These are phyloP conservation scores for Pseudopipra pipra DNA, from an alignment of 2,113 vertebrate genomes.

Conservation along the genomic window DNA sequence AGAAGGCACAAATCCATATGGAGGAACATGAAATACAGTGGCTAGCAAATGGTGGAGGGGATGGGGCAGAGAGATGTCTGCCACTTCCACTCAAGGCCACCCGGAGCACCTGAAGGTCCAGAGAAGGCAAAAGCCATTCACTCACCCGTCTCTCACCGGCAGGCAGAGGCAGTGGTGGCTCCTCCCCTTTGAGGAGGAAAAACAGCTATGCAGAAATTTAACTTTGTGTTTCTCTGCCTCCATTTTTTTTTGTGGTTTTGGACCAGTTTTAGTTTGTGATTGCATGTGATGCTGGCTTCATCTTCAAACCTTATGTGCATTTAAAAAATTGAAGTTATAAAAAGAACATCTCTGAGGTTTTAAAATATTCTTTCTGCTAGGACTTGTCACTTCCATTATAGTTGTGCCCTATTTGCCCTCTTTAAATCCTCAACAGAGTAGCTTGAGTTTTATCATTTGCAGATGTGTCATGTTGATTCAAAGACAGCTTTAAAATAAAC, in stretches of 20 bases:
- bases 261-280: neutral
- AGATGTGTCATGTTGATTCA: neutral
- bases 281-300: neutral
- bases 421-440: neutral
- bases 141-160: accelerated
- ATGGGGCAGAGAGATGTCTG: neutral
- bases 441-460: neutral
- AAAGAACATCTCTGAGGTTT: neutral
- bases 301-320: neutral
- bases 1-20: neutral
- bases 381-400: neutral
- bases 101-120: accelerated
- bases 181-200: accelerated
- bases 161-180: neutral
- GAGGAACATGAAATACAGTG: neutral
- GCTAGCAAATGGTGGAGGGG: neutral
- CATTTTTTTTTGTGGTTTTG: neutral
- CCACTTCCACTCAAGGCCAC: neutral
- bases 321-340: neutral
- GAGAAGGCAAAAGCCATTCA: neutral
- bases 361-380: neutral
- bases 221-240: neutral
- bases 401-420: neutral
- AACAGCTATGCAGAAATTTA: neutral
- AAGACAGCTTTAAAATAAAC: neutral